Evolutionary conservation across 2,113 vertebrate species (phyloP).

Genomic region (Chamaetylas fuelleborni): DNA sequence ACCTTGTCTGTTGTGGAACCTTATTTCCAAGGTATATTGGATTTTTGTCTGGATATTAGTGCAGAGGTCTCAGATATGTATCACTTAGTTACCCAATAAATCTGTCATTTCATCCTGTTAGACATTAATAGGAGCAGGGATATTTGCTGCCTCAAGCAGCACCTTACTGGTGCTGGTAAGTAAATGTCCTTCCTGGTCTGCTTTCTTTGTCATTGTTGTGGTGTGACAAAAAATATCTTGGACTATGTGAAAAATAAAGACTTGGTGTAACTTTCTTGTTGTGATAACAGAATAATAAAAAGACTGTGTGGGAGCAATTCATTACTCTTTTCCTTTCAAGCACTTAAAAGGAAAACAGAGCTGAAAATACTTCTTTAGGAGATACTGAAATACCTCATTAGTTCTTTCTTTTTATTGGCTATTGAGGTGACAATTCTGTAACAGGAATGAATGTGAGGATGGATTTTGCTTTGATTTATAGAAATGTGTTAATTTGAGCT

Average conservation of each 20-base stretch:
- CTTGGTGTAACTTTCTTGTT: not conserved
- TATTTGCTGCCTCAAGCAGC: not conserved
- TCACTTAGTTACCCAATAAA: not conserved
- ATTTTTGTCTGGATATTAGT: not conserved
- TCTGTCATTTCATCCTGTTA: not conserved
- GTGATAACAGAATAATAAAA: not conserved
- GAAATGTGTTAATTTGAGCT: conserved; percentile 56
- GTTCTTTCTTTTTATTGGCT: conserved; percentile 44
- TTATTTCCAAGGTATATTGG: not conserved
- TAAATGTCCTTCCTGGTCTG: not conserved
- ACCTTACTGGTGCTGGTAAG: not conserved
- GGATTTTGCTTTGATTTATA: conserved; percentile 54
- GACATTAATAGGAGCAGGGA: not conserved
- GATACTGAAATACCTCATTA: conserved; percentile 61
- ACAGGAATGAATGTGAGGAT: conserved; percentile 20
- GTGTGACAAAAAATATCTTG: not conserved
- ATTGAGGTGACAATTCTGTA: conserved; percentile 52
- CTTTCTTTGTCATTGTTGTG: conserved; percentile 25
- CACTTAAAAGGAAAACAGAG: conserved; percentile 32
- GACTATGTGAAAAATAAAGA: not conserved
- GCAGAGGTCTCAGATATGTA: not conserved
- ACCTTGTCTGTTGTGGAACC: not conserved
- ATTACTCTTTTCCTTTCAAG: conserved; percentile 43
- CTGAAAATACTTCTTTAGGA: conserved; percentile 50
- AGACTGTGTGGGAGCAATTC: not conserved